These are phyloP conservation scores for Hyles vespertilio DNA, from an alignment of 1,140 invertebrate species.

Conservation along the genomic window DNA sequence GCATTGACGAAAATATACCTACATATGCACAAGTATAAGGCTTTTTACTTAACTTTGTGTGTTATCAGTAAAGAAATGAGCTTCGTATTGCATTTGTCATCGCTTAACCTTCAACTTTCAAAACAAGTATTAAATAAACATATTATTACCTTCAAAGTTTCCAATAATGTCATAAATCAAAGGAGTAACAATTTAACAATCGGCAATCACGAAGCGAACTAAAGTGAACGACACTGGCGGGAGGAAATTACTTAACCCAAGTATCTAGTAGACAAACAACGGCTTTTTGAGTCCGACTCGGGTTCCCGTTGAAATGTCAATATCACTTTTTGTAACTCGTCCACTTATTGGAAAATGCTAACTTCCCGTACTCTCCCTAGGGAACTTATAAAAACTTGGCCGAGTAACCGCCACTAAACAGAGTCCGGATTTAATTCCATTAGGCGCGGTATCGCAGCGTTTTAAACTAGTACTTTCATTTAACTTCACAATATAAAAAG, in stretches of 20 bases:
- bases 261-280: conserved; percentile 31
- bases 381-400: conserved; percentile 3
- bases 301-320: conserved; percentile 23
- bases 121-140: neutral
- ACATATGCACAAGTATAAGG: too few relatives aligned
- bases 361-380: neutral
- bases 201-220: conserved; percentile 19
- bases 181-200: conserved; percentile 19
- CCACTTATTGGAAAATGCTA: conserved; percentile 2
- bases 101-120: too few relatives aligned
- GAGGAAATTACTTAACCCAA: conserved; percentile 38
- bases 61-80: too few relatives aligned
- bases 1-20: too few relatives aligned
- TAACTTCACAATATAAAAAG: conserved; percentile 54
- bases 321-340: conserved; percentile 18
- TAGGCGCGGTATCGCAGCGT: conserved; percentile 28
- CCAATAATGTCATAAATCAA: neutral
- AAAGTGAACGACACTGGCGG: conserved; percentile 24
- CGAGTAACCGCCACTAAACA: conserved; percentile 11
- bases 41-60: too few relatives aligned
- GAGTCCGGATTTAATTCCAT: conserved; percentile 36
- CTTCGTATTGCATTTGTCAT: too few relatives aligned
- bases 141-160: neutral
- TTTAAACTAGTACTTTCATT: conserved; percentile 52
- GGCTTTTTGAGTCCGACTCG: conserved; percentile 19